Base-by-base conservation (phyloP, 2,113 vertebrate genomes). In the Sinocyclocheilus maitianheensis region DNA sequence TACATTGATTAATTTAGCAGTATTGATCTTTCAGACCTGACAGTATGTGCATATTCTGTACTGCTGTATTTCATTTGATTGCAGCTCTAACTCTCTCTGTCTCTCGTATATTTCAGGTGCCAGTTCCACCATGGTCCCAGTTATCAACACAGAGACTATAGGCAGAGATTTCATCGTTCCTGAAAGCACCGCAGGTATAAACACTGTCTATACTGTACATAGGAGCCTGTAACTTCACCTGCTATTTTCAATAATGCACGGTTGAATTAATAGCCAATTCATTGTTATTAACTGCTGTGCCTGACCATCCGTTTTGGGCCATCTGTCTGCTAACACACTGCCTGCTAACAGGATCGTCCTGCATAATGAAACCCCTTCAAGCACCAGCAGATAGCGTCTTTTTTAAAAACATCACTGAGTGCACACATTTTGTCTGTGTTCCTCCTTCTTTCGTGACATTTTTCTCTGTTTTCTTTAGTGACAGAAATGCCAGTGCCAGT, bases 401-500 rank as follows among this genome's bases (percentile, higher is more conserved):
- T 8, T 74, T 84, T 84, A 9, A 26, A 20, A 26, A 55, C 87
- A 20, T 58, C 55, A 58, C 53, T 58, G 6, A 58, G 18, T 77
- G 2, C 34, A 67, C 81, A 6, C 37, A 51, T 30, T 48, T 12
- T 7, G 5, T 58, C 55, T 58, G 14, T 46, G 60, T n/a, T 65
- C 3, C 34, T 69, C 37, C 48, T 18, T 77, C 22, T 86, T 22
- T 90, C 84, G 6, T 60, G 20, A 60, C 22, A 14, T 12, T 11
- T 71, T 83, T 83, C 5, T 72, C 30, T 58, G n/a, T 72, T 83
- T 87, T 69, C 26, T 87, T 86, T 84, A 95, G 94, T 78, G 63
- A 93, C 92, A 34, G 84, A 88, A 79, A 53, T 87, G 77, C 84
- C 75, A 18, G 81, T 81, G 83, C 26, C 90, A 83, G 85, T 92